Evolutionary conservation across 2,888 invertebrate species (phyloP).

Genomic region (Lomographa bimaculata): DNA sequence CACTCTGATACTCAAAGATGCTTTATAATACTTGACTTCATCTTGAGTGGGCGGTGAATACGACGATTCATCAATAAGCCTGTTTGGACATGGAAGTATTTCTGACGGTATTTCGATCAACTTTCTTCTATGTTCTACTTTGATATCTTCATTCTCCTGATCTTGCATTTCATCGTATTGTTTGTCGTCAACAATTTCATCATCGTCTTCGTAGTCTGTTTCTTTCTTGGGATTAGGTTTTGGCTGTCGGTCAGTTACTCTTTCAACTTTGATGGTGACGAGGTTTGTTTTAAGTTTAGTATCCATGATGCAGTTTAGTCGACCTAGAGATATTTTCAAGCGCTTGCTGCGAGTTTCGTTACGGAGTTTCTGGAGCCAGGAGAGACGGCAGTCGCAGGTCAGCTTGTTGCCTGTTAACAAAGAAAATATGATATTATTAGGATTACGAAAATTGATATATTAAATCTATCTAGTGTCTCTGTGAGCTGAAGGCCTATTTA

Average conservation of each 20-base stretch:
- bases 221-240: conserved; percentile 50
- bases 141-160: conserved; percentile 60
- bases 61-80: conserved; percentile 62
- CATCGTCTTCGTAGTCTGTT: conserved; percentile 58
- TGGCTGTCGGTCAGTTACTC: conserved; percentile 19
- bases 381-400: conserved; percentile 91
- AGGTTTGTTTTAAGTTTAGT: conserved; percentile 53
- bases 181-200: conserved; percentile 58
- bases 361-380: conserved; percentile 89
- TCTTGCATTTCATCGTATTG: conserved; percentile 74
- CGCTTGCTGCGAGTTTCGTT: conserved; percentile 89
- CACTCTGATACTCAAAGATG: conserved; percentile 49
- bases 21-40: conserved; percentile 73
- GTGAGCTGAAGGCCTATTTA: too few species aligned
- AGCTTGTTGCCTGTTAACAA: conserved; percentile 89
- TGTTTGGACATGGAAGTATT: conserved; percentile 68
- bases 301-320: conserved; percentile 88
- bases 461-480: too few species aligned
- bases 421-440: conserved; percentile 8
- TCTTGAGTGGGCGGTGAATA: conserved; percentile 74
- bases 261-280: conserved; percentile 49
- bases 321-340: conserved; percentile 85
- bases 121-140: conserved; percentile 63
- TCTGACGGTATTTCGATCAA: conserved; percentile 66
- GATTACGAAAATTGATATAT: too few species aligned